phyloP scores from a whole-genome alignment of 2,888 invertebrate genomes.

The Brachyopa scutellaris region DNA sequence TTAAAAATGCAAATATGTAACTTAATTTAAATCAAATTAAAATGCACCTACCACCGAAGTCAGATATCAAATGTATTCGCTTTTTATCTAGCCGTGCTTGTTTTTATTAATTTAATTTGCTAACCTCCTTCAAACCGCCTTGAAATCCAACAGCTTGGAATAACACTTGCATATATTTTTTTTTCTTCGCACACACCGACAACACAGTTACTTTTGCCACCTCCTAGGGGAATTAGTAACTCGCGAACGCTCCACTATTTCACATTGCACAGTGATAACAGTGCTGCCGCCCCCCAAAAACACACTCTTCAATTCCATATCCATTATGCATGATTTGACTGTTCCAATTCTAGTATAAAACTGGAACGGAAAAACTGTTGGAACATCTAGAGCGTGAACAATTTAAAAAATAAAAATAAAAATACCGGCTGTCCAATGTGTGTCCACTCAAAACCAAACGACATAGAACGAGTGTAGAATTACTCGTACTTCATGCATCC shows the following conservation, averaged over 20 bases:
- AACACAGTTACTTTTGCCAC: slow-evolving; percentile 12
- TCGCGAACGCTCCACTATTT: slow-evolving; percentile 23
- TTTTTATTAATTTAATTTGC: not conserved
- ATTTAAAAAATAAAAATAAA: slow-evolving; percentile 9
- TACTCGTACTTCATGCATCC: slow-evolving; percentile 31
- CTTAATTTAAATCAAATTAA: not conserved
- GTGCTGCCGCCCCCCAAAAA: slow-evolving; percentile 46
- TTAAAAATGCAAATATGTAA: not conserved
- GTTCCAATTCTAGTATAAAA: slow-evolving; percentile 24
- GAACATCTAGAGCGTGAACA: slow-evolving; percentile 18
- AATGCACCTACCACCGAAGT: not conserved
- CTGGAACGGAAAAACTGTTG: not conserved
- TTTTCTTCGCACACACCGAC: not conserved
- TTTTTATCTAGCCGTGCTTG: slow-evolving; percentile 3
- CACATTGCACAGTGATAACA: slow-evolving; percentile 32
- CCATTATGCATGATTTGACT: slow-evolving; percentile 32
- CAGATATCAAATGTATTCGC: not conserved
- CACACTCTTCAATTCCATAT: slow-evolving; percentile 45
- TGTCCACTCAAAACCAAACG: slow-evolving; percentile 40
- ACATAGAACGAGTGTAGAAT: slow-evolving; percentile 63
- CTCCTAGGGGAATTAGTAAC: slow-evolving; percentile 18
- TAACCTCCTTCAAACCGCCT: not conserved
- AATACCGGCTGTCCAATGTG: slow-evolving; percentile 8
- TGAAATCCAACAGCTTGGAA: not conserved
- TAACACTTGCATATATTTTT: not conserved